A percentile compares a stretch with the other conserved stretches of the same genome.
Evolutionary conservation across 2,113 vertebrate genomes (phyloP).

Genomic region (Beaufortia kweichowensis): DNA sequence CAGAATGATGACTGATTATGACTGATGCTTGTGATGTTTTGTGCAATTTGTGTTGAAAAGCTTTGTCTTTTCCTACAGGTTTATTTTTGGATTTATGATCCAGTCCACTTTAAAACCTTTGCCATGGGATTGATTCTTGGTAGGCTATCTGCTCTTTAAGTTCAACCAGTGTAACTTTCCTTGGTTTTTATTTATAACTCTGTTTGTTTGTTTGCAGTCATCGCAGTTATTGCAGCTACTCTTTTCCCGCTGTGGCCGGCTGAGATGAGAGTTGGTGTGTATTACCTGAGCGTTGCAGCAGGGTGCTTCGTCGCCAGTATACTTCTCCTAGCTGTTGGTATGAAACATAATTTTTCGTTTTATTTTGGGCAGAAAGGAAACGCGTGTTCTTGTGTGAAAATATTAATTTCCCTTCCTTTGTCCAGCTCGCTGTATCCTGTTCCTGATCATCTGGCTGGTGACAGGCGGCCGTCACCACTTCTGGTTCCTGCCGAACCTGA

Average conservation of each 20-base stretch:
- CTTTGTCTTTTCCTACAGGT: slow-evolving; percentile 74
- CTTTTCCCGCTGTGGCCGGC: slow-evolving; percentile 97
- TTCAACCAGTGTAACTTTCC: not conserved
- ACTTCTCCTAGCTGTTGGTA: slow-evolving; percentile 93
- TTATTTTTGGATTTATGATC: slow-evolving; percentile 98
- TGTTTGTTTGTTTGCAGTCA: slow-evolving; percentile 74
- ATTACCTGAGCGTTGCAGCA: slow-evolving; percentile 96
- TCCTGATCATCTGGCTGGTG: slow-evolving; percentile 97
- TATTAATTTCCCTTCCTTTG: not conserved
- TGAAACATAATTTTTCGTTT: too few relatives aligned
- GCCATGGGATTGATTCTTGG: slow-evolving; percentile 98
- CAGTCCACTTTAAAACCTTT: slow-evolving; percentile 97
- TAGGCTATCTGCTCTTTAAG: slow-evolving; percentile 68
- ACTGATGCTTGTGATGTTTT: not conserved
- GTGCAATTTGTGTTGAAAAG: not conserved
- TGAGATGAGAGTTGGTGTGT: slow-evolving; percentile 98
- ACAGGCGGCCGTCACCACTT: slow-evolving; percentile 98
- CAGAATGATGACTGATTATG: slow-evolving; percentile 29
- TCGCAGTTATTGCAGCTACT: slow-evolving; percentile 96
- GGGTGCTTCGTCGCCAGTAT: slow-evolving; percentile 99
- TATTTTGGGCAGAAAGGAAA: too few relatives aligned
- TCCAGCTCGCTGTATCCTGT: slow-evolving; percentile 94
- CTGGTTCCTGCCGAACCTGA: slow-evolving; percentile 98
- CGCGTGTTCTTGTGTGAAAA: too few relatives aligned
- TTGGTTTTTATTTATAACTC: not conserved